Base-by-base conservation (phyloP, 2,113 vertebrate genomes). In the Monopterus albus region DNA sequence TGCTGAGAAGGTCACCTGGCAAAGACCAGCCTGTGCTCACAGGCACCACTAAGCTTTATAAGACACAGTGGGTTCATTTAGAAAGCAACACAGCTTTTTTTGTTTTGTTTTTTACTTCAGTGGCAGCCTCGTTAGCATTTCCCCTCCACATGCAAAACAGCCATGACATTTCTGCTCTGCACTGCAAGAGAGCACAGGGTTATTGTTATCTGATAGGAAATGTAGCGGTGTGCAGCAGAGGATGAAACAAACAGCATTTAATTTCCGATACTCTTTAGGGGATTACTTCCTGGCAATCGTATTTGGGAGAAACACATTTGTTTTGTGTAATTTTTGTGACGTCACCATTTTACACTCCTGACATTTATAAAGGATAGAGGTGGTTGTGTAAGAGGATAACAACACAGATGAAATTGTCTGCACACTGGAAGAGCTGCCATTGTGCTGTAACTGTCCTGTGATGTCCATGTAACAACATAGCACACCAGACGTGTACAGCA, bases 1-100 rank as follows among this genome's bases (percentile, higher is more conserved):
- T 88, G 87, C 76, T 88, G 84, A 90, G 86, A 3, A 83, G 75
- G 39, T 50, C n/a, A 55, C 10, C 47, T 2, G 36, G 75, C 65
- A 69, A 68, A 68, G 67, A 49, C 4, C 15, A 51, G 26, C 43
- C 68, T 78, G 53, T 59, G 50, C 57, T 29, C 6, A 23, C 50
- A 28, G 23, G 47, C 38, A 6, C 62, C 21, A 17, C 35, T 51
- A 70, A 86, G 78, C 75, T 82, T 67, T 26, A 9, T 12, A 5
- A 39, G 47, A 53, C 33, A 35, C 56, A 26, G 47, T 53, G 20
- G 52, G 26, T 7, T 52, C 49, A 38, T 69, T 46, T 21, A 13
- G 12, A 23, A 26, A 62, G 12, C 11, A 20, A 38, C 33, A 6
- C 21, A 8, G 25, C 4, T 20, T n/a, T 47, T 35, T 2, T 56